Evolutionary conservation across 1,140 invertebrate genomes (phyloP), one percentile per base, ranked within the genome.

Genomic region (Eumaeus atala): DNA sequence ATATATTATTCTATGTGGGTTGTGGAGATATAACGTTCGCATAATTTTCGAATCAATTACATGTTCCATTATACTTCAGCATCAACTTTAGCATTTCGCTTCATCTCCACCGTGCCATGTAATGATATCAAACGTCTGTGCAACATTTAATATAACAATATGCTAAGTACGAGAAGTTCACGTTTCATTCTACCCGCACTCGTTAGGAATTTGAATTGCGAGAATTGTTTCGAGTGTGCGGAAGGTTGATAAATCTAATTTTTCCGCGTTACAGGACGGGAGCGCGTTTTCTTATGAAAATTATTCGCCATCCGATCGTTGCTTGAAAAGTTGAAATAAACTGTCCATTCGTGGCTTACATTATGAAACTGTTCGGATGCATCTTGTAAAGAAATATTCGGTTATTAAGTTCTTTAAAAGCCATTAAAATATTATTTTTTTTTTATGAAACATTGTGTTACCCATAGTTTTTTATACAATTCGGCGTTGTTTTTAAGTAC

Each of bases 241-340:
- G 56, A 64, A 60, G 66, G 59, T 61, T 82, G 77, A 80, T 79
- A 71, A 83, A 85, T 82, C 78, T 82, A 84, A 80, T 85, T 85
- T 81, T 83, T 79, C 70, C 66, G 54, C 67, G 61, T 64, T 67
- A 71, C 58, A 28, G 58, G 63, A 61, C 63, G 75, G 66, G 75
- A 53, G n/a, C n/a, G n/a, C n/a, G n/a, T 52, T 73, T 76, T 61
- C 68, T 78, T 81, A 80, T 83, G 77, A 83, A 83, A 81, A 85
- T 85, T 81, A 83, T 81, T 71, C 76, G 64, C 73, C 76, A 72
- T 79, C 77, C 66, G 74, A 82, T 77, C 70, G 73, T 61, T 62
- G 83, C 73, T 84, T 83, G 69, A 70, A 72, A 77, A 85, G 76
- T 83, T 74, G 69, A 72, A 81, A 81, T 80, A 80, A 85, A 85